Evolutionary conservation across 1,140 invertebrate species (phyloP), one percentile per base, ranked within the genome.

Genomic region (Drosophila sulfurigaster): DNA sequence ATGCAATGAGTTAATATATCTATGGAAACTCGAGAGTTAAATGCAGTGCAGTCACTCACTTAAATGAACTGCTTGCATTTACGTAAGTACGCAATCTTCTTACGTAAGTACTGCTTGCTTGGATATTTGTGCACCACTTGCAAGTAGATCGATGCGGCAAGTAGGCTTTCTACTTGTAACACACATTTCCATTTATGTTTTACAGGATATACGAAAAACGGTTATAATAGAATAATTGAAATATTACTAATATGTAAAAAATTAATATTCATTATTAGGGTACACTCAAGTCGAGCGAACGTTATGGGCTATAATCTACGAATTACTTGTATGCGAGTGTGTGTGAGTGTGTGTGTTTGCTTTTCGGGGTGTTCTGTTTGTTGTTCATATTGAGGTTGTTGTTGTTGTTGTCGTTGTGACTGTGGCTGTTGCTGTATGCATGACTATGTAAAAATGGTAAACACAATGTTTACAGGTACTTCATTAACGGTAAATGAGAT

Each of bases 401-500:
- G 28, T 59, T 35, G 57, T 28, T 15, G 43, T 15, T 43, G 35
- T 35, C 20, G 38, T 63, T 79, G 64, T 41, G 51, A 41, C 66
- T 62, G 46, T 59, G 78, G 62, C 59, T 66, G 49, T 59, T 58
- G 76, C 59, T 68, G 46, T 48, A 52, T 64, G 59, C 65, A 87
- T 85, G 82, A 83, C 81, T 70, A 52, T 73, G 74, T 70, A 65
- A 78, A 82, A 82, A 87, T 76, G 49, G 54, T 71, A 73, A 73
- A 70, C 72, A 88, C 72, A 82, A 67, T 82, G 82, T 82, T 86
- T 82, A 75, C 83, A 82, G 70, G 80, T 86, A 88, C 80, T 87
- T 86, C 65, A 87, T 87, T 81, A 87, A 80, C 73, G 71, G 56
- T 54, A 89, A 89, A 89, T 88, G 75, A 88, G 85, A 81, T 88